These are phyloP conservation scores for Macrobrachium rosenbergii DNA, from an alignment of 1,140 invertebrate species.

Conservation along the genomic window DNA sequence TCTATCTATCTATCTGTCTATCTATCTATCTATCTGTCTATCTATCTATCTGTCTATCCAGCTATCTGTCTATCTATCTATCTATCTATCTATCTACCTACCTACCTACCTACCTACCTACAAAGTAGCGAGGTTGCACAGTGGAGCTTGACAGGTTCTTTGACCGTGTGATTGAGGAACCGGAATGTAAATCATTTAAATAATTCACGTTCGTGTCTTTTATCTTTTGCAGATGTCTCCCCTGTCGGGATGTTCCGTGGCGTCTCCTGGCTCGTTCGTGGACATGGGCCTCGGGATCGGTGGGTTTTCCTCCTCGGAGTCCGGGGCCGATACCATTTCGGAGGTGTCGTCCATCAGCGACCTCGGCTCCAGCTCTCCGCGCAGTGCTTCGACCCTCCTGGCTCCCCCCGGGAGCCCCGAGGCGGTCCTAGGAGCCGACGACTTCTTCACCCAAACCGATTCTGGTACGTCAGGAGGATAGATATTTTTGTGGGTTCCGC, in stretches of 20 bases:
- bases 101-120: no score
- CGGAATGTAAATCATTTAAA: no score
- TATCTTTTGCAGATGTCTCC: constrained; percentile 42
- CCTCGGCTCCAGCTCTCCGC: constrained; percentile 30
- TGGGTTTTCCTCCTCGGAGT: constrained; percentile 25
- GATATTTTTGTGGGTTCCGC: neutral
- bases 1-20: no score
- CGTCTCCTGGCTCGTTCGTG: constrained; percentile 26
- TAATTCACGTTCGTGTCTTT: no score
- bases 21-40: no score
- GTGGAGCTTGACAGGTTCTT: no score
- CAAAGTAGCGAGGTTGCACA: no score
- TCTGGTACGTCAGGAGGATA: constrained; percentile 19
- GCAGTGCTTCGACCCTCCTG: neutral
- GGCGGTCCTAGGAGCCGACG: constrained; percentile 12
- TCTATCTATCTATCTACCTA: no score
- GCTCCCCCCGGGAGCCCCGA: constrained; percentile 38
- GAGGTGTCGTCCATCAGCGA: constrained; percentile 51
- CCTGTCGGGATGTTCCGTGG: constrained; percentile 47
- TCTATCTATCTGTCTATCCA: no score
- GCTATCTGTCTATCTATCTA: no score
- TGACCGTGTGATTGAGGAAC: no score
- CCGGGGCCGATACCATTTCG: constrained; percentile 28
- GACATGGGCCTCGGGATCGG: constrained; percentile 11
- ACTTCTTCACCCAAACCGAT: constrained; percentile 36